Evolutionary conservation across 2,888 invertebrate species (phyloP).

Genomic region (Zeuzera pyrina): DNA sequence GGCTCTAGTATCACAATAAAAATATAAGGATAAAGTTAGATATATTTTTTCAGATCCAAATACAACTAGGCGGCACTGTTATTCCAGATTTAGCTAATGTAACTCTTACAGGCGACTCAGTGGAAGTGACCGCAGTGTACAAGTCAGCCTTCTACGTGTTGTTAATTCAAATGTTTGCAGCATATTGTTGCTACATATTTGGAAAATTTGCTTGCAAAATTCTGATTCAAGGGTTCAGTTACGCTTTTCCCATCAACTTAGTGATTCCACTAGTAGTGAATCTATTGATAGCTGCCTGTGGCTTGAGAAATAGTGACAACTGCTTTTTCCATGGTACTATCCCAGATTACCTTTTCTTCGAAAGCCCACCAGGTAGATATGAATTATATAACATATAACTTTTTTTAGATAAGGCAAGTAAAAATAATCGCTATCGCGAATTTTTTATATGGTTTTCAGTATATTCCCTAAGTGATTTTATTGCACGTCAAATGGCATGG

Average conservation of each 20-base stretch:
- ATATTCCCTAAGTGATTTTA: conserved; percentile 86
- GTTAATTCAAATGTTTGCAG: conserved; percentile 85
- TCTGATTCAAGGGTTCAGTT: conserved; percentile 96
- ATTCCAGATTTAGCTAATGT: conserved; percentile 84
- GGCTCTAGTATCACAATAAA: background rate
- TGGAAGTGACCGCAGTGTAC: conserved; percentile 79
- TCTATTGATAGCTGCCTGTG: conserved; percentile 89
- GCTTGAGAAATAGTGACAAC: conserved; percentile 86
- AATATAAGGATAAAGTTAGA: background rate
- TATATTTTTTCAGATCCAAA: conserved; percentile 66
- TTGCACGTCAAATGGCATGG: conserved; percentile 92
- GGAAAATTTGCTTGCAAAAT: conserved; percentile 98
- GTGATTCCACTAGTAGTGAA: conserved; percentile 93
- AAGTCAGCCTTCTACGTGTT: conserved; percentile 84
- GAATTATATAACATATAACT: background rate
- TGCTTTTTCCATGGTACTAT: conserved; percentile 91
- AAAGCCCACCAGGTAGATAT: conserved; percentile 82
- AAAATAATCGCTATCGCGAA: background rate
- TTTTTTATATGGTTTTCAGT: conserved; percentile 41
- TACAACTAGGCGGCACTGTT: conserved; percentile 71
- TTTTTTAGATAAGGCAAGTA: background rate
- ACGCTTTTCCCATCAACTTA: conserved; percentile 95
- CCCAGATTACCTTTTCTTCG: conserved; percentile 93
- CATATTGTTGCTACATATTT: conserved; percentile 92
- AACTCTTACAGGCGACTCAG: conserved; percentile 82